Evolutionary conservation across 2,888 invertebrate species (phyloP).

Genomic region (Microctonus hyperodae): DNA sequence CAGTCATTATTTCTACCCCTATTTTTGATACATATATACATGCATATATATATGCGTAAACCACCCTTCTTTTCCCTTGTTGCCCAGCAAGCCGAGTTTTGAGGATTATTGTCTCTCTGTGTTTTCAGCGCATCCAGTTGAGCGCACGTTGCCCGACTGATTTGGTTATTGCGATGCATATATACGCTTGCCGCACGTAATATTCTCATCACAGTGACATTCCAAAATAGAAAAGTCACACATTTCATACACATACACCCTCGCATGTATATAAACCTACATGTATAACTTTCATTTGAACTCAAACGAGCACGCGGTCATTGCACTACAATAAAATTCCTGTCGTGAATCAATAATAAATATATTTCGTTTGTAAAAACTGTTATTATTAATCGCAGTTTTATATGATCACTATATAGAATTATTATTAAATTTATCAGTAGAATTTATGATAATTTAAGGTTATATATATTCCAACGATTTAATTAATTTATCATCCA

Average conservation of each 20-base stretch:
- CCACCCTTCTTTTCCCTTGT: conserved; percentile 1
- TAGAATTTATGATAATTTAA: not conserved
- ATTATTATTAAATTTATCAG: not conserved
- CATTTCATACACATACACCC: conserved; percentile 8
- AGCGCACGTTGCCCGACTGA: conserved; percentile 4
- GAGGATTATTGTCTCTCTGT: not conserved
- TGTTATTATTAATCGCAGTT: not conserved
- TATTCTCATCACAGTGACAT: conserved; percentile 26
- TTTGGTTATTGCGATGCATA: conserved; percentile 10
- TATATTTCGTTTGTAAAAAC: not conserved
- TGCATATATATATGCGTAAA: conserved; percentile 1
- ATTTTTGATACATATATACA: not conserved
- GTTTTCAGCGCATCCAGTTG: conserved; percentile 7
- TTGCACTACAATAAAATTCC: not conserved
- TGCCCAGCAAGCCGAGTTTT: not conserved
- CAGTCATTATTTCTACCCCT: conserved; percentile 20
- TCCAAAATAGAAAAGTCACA: conserved; percentile 14
- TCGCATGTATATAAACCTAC: no score
- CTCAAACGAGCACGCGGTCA: not conserved
- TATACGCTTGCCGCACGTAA: conserved; percentile 6
- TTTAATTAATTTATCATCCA: not conserved
- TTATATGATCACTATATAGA: not conserved
- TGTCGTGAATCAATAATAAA: not conserved
- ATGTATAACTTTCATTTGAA: not conserved
- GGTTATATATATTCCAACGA: not conserved